Base-by-base conservation (phyloP, 2,888 invertebrate genomes). In the Parelbella ahira region DNA sequence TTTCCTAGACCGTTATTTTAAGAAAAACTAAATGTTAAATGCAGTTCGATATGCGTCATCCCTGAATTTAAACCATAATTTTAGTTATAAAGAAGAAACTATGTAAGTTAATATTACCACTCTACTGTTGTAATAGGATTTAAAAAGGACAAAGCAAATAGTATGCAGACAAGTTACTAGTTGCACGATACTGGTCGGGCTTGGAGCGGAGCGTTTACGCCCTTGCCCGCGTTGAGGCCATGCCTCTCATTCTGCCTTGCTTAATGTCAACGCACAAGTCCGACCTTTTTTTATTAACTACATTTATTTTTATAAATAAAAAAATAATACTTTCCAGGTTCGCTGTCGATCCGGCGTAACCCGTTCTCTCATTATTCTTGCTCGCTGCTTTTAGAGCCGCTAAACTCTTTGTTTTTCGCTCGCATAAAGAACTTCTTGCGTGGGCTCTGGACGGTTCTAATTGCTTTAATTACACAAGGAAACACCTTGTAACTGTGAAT, bases 191-290 rank as follows among this genome's bases (percentile, higher is more conserved):
- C n/a, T n/a, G n/a, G n/a, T n/a, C n/a, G n/a, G 23, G 5, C 7
- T 19, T 10, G 5, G 18, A 18, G 11, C 36, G 36, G 18, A 12
- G 33, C 5, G 13, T 5, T 12, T 46, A 53, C 63, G 76, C 74
- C 76, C 78, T 78, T 79, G 79, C 60, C 54, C 61, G 64, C 11
- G 58, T 67, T 69, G 61, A 77, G 77, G 71, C 63, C 73, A 57
- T 57, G 43, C 72, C 78, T 73, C 73, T 76, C 77, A 58, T 67
- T 72, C 52, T 62, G 24, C 53, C 58, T 68, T 51, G 61, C 47
- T 68, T 73, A 78, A 74, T 73, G 74, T 74, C 74, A 77, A 71
- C 60, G 66, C 56, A 60, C 62, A 63, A 54, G 51, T 33, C 23
- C 54, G 49, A 65, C 59, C 58, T 68, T 71, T 65, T 71, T 42